Evolutionary conservation across 30 jellyfish, hydroid and myxozoan genomes (phyloP).

Genomic region (Hydractinia symbiolongicarpus): DNA sequence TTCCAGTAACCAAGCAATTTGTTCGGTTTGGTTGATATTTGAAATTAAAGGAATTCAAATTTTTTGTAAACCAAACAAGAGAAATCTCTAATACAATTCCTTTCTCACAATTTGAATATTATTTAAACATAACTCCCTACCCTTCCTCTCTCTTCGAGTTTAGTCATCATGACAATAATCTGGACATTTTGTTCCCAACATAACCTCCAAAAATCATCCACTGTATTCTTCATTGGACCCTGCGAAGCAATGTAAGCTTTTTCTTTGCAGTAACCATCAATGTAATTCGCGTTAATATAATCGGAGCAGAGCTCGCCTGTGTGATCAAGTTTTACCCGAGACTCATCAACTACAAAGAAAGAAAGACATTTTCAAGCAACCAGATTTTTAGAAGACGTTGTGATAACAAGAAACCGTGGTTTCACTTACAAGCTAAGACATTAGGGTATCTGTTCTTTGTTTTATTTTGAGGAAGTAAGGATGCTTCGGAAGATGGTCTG

Average conservation of each 20-base stretch:
- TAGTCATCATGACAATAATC: constrained; percentile 93
- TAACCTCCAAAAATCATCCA: constrained; percentile 90
- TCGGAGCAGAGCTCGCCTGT: constrained; percentile 74
- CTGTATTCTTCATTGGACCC: constrained; percentile 89
- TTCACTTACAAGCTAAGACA: constrained; percentile 76
- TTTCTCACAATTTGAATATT: no score
- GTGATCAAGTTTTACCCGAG: constrained; percentile 54
- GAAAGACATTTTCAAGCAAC: not conserved
- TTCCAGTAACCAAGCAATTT: no score
- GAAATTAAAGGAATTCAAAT: not conserved
- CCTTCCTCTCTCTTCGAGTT: constrained; percentile 94
- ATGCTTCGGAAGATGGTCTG: constrained; percentile 52
- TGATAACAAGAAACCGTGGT: not conserved
- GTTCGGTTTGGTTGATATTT: no score
- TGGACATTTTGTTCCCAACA: constrained; percentile 93
- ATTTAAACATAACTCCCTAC: constrained; percentile 28
- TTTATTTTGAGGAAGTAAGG: constrained; percentile 57
- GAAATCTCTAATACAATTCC: no score
- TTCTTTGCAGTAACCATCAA: constrained; percentile 87
- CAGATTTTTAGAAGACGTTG: not conserved
- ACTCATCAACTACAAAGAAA: constrained; percentile 49
- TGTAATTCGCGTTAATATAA: constrained; percentile 84
- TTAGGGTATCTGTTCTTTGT: constrained; percentile 79
- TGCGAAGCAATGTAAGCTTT: constrained; percentile 95
- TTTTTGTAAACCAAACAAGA: not conserved